A percentile compares a stretch with the other conserved stretches of the same genome.
Evolutionary conservation across 2,888 invertebrate species (phyloP).

Genomic region (Ophion ellenae): DNA sequence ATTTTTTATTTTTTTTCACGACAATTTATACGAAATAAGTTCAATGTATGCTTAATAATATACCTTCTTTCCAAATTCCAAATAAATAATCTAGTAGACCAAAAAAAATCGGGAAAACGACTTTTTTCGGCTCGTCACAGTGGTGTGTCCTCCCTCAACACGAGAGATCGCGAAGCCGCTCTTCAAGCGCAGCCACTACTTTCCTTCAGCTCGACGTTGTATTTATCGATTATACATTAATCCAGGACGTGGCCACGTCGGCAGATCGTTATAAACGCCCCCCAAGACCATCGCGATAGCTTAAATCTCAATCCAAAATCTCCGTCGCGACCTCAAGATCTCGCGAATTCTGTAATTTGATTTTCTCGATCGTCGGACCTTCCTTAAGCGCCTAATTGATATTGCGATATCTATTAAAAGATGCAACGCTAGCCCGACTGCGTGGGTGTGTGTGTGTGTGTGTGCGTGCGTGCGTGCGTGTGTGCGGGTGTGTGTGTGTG

Average conservation of each 20-base stretch:
- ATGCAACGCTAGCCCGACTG: not conserved
- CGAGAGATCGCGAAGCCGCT: not conserved
- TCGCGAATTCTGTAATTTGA: slow-evolving; percentile 55
- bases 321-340: slow-evolving; percentile 38
- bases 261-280: slow-evolving; percentile 59
- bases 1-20: no score
- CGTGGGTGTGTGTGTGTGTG: slow-evolving; percentile 5
- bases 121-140: no score
- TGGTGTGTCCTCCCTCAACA: not conserved
- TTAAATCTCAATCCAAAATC: slow-evolving; percentile 65
- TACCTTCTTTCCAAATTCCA: no score
- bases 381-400: slow-evolving; percentile 54
- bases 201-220: slow-evolving; percentile 8
- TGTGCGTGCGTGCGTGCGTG: no score
- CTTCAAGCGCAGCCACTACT: not conserved
- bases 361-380: slow-evolving; percentile 34
- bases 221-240: slow-evolving; percentile 49
- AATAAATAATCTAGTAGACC: no score
- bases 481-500: no score
- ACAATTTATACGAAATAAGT: no score
- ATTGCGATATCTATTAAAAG: slow-evolving; percentile 55
- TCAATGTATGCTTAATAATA: no score
- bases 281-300: slow-evolving; percentile 42
- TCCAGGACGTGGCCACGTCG: slow-evolving; percentile 49
- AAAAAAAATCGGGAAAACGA: no score